phyloP scores from a whole-genome alignment of 2,797 vertebrate genomes.

The Sebastes steindachneri region DNA sequence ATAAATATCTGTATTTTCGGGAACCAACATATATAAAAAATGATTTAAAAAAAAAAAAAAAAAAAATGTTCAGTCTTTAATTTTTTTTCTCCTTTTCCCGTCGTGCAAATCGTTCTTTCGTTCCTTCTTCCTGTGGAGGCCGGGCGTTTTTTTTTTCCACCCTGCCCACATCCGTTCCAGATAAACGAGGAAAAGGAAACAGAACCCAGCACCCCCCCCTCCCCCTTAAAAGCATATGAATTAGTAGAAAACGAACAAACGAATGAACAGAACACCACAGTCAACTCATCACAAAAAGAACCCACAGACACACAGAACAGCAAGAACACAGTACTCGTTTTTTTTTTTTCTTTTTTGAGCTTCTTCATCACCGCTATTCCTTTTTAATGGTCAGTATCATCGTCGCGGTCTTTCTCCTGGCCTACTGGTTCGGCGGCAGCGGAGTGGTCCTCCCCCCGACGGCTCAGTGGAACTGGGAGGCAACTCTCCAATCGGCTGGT shows the following conservation, averaged over 20 bases:
- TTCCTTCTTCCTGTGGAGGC: conserved; percentile 54
- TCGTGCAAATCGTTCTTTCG: conserved; percentile 67
- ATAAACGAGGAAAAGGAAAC: conserved; percentile 69
- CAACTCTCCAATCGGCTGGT: conserved; percentile 67
- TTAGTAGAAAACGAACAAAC: conserved; percentile 83
- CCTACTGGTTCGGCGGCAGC: conserved; percentile 57
- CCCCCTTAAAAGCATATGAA: conserved; percentile 75
- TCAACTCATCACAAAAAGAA: conserved; percentile 87
- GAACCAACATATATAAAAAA: conserved; percentile 86
- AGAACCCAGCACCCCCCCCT: conserved; percentile 58
- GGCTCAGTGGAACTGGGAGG: conserved; percentile 73
- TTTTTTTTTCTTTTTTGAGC: conserved; percentile 56
- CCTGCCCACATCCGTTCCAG: conserved; percentile 39
- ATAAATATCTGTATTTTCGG: conserved; percentile 86
- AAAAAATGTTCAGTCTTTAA: conserved; percentile 74
- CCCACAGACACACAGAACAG: conserved; percentile 86
- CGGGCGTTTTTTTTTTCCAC: conserved; percentile 43
- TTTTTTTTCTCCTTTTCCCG: conserved; percentile 62
- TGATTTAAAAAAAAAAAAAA: conserved; percentile 52
- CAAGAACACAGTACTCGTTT: conserved; percentile 82
- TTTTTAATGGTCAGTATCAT: conserved; percentile 61
- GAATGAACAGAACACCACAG: conserved; percentile 83
- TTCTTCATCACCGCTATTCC: conserved; percentile 63
- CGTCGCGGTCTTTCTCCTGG: conserved; percentile 63
- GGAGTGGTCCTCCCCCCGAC: conserved; percentile 48